Base-by-base conservation (phyloP, 2,113 vertebrate species). In the Cephalopholis sonnerati region DNA sequence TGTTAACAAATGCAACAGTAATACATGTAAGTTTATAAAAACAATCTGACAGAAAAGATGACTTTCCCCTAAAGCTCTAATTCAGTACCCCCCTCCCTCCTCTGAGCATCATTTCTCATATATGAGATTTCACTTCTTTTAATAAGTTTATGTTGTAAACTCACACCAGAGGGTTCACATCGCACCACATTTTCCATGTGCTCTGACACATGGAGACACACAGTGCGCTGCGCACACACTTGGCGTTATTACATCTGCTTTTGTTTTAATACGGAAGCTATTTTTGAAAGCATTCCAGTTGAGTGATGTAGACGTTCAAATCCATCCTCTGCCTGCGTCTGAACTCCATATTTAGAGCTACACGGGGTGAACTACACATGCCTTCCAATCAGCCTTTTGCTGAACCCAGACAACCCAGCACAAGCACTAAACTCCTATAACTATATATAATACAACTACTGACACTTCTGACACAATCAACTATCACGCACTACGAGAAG, bases 221-320 rank as follows among this genome's bases (percentile, higher is more conserved):
- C 62, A 29, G 24, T 48, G 1, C 24, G 4, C 78, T 48, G 1
- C 24, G 4, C 78, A 70, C 79, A 71, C 85, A 51, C 84, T 41
- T 36, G 58, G 11, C 39, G 24, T 89, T 86, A 85, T 89, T 94
- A 87, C 87, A 90, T 82, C 90, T 89, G 80, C 89, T 92, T 88
- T 92, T 92, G 91, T 94, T 95, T 95, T 90, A 93, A 94, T 93
- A 91, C 59, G 65, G 93, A 94, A 93, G 93, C 95, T 95, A 96
- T 96, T 96, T 96, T 93, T 92, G 94, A 95, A 91, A 94, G 92
- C 95, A 96, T 96, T 96, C 95, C 94, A 93, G 88, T 83, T 71
- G 83, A 90, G 89, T 96, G 95, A 96, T 94, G 94, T 90, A 88
- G 86, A 82, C 48, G 76, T 86, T 90, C 89, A 72, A 91, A 93